Conservation (phyloP, 2,888 invertebrate species). For the Coleophora deauratella region DNA sequence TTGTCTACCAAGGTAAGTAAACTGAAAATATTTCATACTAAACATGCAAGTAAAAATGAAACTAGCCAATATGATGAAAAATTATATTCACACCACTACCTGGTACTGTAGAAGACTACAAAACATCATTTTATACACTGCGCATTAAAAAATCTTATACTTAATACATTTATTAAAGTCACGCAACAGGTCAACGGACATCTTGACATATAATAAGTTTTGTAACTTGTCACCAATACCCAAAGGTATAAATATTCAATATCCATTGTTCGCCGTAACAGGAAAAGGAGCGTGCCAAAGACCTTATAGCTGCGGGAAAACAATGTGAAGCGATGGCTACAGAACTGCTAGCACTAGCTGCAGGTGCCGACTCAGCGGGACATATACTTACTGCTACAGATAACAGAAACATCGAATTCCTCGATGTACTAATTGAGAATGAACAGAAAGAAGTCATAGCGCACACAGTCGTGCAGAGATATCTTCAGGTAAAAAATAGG, state of each 20-base stretch:
- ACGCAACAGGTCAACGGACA: too few species aligned
- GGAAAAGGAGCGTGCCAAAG: slow-evolving; percentile 98
- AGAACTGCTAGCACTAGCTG: slow-evolving; percentile 93
- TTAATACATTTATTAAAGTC: too few species aligned
- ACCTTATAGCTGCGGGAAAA: slow-evolving; percentile 94
- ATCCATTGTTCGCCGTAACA: slow-evolving; percentile 34
- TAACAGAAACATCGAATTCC: slow-evolving; percentile 92
- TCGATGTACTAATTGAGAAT: slow-evolving; percentile 97
- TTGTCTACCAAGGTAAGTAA: slow-evolving; percentile 84
- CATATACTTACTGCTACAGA: slow-evolving; percentile 96
- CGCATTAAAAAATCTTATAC: too few species aligned
- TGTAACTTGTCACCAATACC: too few species aligned
- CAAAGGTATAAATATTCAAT: slow-evolving; percentile 24
- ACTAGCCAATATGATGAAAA: too few species aligned
- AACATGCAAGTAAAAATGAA: neutral
- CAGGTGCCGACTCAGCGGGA: slow-evolving; percentile 95
- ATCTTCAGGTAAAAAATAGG: slow-evolving; percentile 88
- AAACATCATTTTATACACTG: too few species aligned
- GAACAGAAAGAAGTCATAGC: slow-evolving; percentile 99
- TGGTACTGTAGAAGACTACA: too few species aligned
- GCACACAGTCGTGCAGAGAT: slow-evolving; percentile 97
- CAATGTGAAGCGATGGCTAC: slow-evolving; percentile 99
- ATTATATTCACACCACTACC: too few species aligned
- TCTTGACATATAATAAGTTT: too few species aligned
- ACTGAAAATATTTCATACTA: slow-evolving; percentile 1